Percentiles rank a stretch among this genome's conserved stretches.
Conservation (phyloP, 1,140 invertebrate genomes). For the Drosophila yakuba region DNA sequence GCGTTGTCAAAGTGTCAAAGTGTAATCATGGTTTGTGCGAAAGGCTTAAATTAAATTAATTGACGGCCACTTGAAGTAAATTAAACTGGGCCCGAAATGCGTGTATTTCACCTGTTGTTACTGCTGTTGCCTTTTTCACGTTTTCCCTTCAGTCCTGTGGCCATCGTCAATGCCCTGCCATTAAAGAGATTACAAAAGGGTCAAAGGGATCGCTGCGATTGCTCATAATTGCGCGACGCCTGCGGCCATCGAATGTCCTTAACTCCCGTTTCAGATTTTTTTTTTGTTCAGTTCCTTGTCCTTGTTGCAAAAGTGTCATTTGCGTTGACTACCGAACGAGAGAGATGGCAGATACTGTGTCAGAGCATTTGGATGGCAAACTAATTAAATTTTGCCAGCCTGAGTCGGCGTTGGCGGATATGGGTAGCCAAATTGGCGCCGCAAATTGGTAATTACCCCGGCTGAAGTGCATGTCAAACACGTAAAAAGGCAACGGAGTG, state of each 20-base stretch:
- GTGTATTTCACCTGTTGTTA: constrained; percentile 28
- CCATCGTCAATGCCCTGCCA: constrained; percentile 34
- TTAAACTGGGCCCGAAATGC: constrained; percentile 63
- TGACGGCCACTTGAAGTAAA: constrained; percentile 79
- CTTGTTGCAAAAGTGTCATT: constrained; percentile 41
- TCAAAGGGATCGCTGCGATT: constrained; percentile 75
- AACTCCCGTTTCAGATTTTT: background rate
- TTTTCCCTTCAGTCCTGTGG: constrained; percentile 37
- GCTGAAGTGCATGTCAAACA: constrained; percentile 79
- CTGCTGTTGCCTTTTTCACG: background rate
- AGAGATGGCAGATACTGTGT: background rate
- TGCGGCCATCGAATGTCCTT: constrained; percentile 48
- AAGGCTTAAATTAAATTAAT: constrained; percentile 81
- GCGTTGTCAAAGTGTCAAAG: constrained; percentile 79
- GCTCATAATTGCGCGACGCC: constrained; percentile 74
- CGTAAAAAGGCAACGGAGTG: constrained; percentile 63
- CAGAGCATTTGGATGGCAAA: constrained; percentile 75
- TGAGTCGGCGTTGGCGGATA: constrained; percentile 37
- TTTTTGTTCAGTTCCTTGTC: constrained; percentile 13
- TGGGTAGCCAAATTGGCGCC: constrained; percentile 75
- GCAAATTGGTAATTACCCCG: constrained; percentile 78
- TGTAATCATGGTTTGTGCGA: constrained; percentile 65
- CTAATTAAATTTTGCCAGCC: constrained; percentile 78
- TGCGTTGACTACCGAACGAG: constrained; percentile 12
- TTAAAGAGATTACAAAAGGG: constrained; percentile 79